phyloP scores from a whole-genome alignment of 2,888 invertebrate genomes.

The Charanyca ferruginea region DNA sequence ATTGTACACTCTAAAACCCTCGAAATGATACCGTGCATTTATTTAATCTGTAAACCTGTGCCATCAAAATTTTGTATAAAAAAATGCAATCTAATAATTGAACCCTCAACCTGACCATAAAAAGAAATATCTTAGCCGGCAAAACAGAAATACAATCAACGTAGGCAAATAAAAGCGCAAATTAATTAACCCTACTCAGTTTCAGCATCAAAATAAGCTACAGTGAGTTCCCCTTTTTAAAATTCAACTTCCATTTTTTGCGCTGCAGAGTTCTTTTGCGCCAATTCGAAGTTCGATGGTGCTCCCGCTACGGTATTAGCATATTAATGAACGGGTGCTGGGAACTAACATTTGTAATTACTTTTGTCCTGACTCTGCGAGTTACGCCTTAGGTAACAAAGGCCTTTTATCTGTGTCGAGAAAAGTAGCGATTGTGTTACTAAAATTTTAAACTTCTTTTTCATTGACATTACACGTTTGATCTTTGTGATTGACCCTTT shows the following conservation, averaged over 20 bases:
- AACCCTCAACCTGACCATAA: slow-evolving; percentile 27
- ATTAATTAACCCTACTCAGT: slow-evolving; percentile 71
- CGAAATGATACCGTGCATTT: slow-evolving; percentile 20
- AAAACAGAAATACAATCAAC: slow-evolving; percentile 65
- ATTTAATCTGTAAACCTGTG: slow-evolving; percentile 29
- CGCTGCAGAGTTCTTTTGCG: slow-evolving; percentile 67
- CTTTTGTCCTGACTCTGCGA: slow-evolving; percentile 70
- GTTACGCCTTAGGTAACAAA: slow-evolving; percentile 65
- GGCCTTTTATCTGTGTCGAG: slow-evolving; percentile 42
- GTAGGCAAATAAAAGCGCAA: slow-evolving; percentile 67
- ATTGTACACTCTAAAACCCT: slow-evolving; percentile 1
- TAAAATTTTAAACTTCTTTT: slow-evolving; percentile 42
- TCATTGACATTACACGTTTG: slow-evolving; percentile 15
- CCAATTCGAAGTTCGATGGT: slow-evolving; percentile 79
- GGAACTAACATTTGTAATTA: slow-evolving; percentile 74
- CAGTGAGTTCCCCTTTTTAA: slow-evolving; percentile 66
- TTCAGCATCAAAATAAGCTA: slow-evolving; percentile 72
- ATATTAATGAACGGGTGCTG: slow-evolving; percentile 82
- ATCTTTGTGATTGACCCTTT: slow-evolving; percentile 17
- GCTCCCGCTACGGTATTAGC: slow-evolving; percentile 79
- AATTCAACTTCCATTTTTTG: slow-evolving; percentile 70
- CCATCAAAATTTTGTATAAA: not conserved
- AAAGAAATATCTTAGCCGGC: slow-evolving; percentile 47
- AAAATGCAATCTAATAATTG: slow-evolving; percentile 48
- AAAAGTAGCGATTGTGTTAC: slow-evolving; percentile 39